These are phyloP conservation scores for Bufo gargarizans DNA, from an alignment of 2,113 vertebrate species.

Conservation along the genomic window DNA sequence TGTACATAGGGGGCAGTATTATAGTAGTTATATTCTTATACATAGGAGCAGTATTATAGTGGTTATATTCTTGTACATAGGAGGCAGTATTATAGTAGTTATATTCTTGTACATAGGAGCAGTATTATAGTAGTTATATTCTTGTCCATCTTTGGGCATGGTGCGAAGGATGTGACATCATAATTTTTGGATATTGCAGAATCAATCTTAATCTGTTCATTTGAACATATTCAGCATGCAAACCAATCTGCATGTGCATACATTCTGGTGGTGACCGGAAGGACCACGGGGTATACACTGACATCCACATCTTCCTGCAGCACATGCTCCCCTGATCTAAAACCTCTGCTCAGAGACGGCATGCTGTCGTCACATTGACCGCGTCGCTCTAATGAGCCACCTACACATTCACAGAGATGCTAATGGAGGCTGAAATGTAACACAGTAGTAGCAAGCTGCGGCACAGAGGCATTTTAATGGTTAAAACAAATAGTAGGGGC, in stretches of 20 bases:
- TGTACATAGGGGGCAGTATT: not conserved
- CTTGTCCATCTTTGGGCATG: not conserved
- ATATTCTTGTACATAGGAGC: not conserved
- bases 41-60: not conserved
- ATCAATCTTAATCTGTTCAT: no score
- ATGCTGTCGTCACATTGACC: not conserved
- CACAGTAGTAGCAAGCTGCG: not conserved
- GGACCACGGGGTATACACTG: no score
- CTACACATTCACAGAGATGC: not conserved
- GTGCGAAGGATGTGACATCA: not conserved
- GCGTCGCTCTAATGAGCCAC: not conserved
- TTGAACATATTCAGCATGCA: no score
- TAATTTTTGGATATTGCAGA: not conserved
- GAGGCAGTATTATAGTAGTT: not conserved
- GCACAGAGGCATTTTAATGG: no score
- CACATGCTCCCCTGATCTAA: not conserved
- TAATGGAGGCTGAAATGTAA: not conserved
- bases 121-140: conserved; percentile 1
- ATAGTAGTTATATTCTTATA: not conserved
- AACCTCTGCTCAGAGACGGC: not conserved
- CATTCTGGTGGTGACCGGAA: not conserved
- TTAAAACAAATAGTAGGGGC: no score
- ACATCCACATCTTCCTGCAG: not conserved
- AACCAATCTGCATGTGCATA: no score
- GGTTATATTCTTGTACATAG: not conserved